Evolutionary conservation across 2,888 invertebrate genomes (phyloP), one percentile per base, ranked within the genome.

Genomic region (Phymatocera aterrima): DNA sequence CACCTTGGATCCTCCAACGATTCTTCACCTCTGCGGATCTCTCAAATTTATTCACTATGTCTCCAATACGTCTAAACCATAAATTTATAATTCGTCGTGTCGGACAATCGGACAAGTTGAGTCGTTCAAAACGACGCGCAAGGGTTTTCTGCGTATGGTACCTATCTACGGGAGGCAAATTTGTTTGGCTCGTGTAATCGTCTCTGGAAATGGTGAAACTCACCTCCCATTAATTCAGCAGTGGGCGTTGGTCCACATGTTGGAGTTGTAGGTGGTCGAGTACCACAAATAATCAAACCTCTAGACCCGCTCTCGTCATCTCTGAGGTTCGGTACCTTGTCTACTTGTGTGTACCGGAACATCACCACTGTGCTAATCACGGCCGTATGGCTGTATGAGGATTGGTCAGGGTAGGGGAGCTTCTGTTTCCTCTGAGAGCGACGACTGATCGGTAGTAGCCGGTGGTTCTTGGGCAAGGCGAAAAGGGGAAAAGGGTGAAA

Each of bases 371-470:
- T 68, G 46, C 68, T 68, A 68, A 68, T 68, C 68, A 68, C 43
- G 46, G 46, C n/a, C 3, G 65, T 43, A 34, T 15, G 10, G 51
- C 51, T 21, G 51, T 31, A 60, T 60, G 15, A 28, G 28, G 51
- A 15, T 10, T 40, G 24, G 65, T 21, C 15, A 24, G 10, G 28
- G 68, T 24, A 18, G 8, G 12, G 15, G 8, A 24, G 28, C 24
- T 68, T 46, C 43, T 43, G 68, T 46, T 48, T 15, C 48, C 72
- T 48, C 21, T 34, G 31, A 51, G n/a, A 46, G 15, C 68, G 24
- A 46, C 48, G 74, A 65, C 74, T 79, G 78, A 70, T 74, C n/a
- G n/a, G n/a, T 43, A 75, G 74, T 79, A 79, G 80, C 77, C 77
- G 72, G 80, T 79, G 80, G 80, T 77, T 70, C 54, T 70, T 65